A percentile compares a stretch with the other conserved stretches of the same genome.
phyloP scores from a whole-genome alignment of 2,888 invertebrate species.

The Bembecia ichneumoniformis region DNA sequence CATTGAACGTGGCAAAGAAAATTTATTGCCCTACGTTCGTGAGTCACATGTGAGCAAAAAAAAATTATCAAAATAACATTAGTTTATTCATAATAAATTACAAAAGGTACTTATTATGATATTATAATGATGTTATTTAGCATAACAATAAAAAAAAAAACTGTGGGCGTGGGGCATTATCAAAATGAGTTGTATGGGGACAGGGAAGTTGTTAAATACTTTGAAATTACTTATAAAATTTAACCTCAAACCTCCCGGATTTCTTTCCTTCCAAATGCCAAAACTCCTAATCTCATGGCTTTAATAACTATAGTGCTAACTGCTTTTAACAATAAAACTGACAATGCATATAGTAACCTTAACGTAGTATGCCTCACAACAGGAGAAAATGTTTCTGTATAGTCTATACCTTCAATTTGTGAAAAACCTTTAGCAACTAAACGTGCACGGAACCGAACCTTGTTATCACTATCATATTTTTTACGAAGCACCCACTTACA shows the following conservation, averaged over 20 bases:
- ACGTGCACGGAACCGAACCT: constrained; percentile 7
- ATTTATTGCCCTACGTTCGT: neutral
- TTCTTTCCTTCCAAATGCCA: no score
- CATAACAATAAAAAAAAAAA: neutral
- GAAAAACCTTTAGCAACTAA: constrained; percentile 9
- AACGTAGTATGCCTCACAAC: constrained; percentile 7
- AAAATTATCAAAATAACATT: neutral
- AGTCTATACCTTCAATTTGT: constrained; percentile 8
- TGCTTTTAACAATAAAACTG: no score
- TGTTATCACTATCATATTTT: constrained; percentile 7
- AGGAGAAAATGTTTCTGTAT: no score
- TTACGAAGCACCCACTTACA: constrained; percentile 11
- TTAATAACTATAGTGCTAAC: no score
- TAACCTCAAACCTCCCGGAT: no score
- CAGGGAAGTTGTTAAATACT: neutral
- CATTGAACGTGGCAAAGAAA: neutral
- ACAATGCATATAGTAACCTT: constrained; percentile 7
- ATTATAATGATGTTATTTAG: neutral
- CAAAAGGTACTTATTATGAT: neutral
- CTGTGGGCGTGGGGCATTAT: neutral
- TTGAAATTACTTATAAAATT: no score
- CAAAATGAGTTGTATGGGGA: neutral
- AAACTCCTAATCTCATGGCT: no score
- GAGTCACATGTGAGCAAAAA: neutral
- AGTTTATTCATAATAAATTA: neutral